Base-by-base conservation (phyloP, 2,888 invertebrate genomes). In the Camptogramma bilineatum region DNA sequence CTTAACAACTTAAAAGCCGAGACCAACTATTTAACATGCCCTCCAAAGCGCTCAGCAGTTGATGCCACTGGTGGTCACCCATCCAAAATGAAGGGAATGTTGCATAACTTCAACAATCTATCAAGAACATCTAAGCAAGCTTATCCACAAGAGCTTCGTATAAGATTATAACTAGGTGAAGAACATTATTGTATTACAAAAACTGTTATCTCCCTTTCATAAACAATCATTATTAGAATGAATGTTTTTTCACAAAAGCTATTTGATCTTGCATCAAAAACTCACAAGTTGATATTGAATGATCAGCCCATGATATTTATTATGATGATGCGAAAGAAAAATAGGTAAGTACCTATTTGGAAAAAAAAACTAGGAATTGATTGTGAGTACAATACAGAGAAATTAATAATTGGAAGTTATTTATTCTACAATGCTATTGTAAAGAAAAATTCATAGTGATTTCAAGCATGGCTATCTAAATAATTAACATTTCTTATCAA, bases 181-280 rank as follows among this genome's bases (percentile, higher is more conserved):
- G 2, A 1, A 31, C 1, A 31, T 2, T 31, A 31, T 9, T 31
- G 9, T n/a, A n/a, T n/a, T n/a, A 9, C 13, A 39, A 13, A 24
- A 31, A 46, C 54, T 91, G 91, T 91, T 64, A 90, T 73, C 89
- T 84, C 87, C 75, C 78, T 88, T 91, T 90, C 89, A 88, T 90
- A 81, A 84, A 91, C 91, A 91, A 76, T 81, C 90, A 89, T 75
- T 86, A 90, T 81, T 50, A 5, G 64, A 88, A 85, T 88, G 87
- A 81, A 84, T 86, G 87, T 88, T 87, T 86, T 90, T 91, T 89
- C 89, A 90, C 69, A 78, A 85, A 82, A 87, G 90, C 82, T 87
- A 68, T 75, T 84, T 91, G 52, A 54, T 93, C 34, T 92, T 72
- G 93, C 93, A 93, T 87, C 88, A 80, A 78, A 74, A 69, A 85